Evolutionary conservation across 2,888 invertebrate species (phyloP), one percentile per base, ranked within the genome.

Genomic region (Zelleria hepariella): DNA sequence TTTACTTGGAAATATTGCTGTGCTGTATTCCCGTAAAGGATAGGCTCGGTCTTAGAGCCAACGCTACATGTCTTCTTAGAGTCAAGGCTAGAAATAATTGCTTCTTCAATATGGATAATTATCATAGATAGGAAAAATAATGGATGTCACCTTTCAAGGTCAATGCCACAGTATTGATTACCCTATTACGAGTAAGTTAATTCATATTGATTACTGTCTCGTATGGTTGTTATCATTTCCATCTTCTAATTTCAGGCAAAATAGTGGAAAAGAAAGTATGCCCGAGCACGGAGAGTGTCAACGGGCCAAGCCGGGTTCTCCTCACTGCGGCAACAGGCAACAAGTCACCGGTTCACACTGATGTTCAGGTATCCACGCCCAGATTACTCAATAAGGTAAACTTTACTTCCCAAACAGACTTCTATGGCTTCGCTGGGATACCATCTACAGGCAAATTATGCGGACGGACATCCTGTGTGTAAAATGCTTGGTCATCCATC

Each of bases 231-330:
- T n/a, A n/a, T n/a, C n/a, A n/a, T n/a, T n/a, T n/a, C 23, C n/a
- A 24, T 20, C 56, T 15, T 26, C 20, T 61, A 58, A 57, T 83
- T 82, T 6, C 77, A 92, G 91, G 91, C 61, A 92, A 92, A 90
- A 90, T 92, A 68, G 90, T 93, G 62, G 93, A 93, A 69, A 90
- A 89, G 77, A 92, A 91, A 76, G 91, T 91, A 76, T 91, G 91
- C 75, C 78, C 90, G 68, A 86, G 78, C 62, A 78, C 82, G 51
- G 83, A 86, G 69, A 77, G 73, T 48, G 83, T 74, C 67, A 89
- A 88, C 63, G 88, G 87, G 6, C 88, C 89, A 8, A 80, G 80
- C 68, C 68, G 85, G 63, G 86, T 84, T 55, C 75, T 87, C 20
- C 75, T 86, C 56, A 79, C 24, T 63, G 18, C 49, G 4, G 49